Evolutionary conservation across 1,140 invertebrate species (phyloP).

Genomic region (Eriosoma lanigerum): DNA sequence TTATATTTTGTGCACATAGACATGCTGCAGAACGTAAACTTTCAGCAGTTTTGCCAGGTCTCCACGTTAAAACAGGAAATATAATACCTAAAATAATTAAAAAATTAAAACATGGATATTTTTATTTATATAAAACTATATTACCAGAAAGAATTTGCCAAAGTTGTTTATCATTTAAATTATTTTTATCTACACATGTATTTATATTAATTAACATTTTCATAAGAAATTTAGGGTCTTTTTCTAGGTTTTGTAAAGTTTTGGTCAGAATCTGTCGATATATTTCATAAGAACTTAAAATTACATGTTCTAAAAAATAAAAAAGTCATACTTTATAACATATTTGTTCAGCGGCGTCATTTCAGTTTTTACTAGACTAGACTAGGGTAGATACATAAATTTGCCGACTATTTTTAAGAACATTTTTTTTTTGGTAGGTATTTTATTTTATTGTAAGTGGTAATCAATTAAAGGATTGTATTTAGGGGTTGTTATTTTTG

Average conservation of each 20-base stretch:
- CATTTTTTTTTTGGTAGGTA: too few species aligned
- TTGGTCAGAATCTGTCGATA: constrained; percentile 19
- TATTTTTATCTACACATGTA: constrained; percentile 35
- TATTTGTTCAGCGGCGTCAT: too few species aligned
- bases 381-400: too few species aligned
- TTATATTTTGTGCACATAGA: constrained; percentile 65
- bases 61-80: constrained; percentile 76
- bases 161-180: constrained; percentile 34
- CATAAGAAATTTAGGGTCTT: constrained; percentile 39
- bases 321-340: not conserved
- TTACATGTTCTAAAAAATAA: constrained; percentile 14
- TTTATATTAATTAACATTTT: constrained; percentile 44
- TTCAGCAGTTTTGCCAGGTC: constrained; percentile 76
- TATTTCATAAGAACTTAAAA: constrained; percentile 19
- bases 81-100: constrained; percentile 65
- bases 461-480: too few species aligned
- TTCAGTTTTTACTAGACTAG: too few species aligned
- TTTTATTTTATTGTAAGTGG: too few species aligned
- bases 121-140: too few species aligned
- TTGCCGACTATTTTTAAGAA: too few species aligned
- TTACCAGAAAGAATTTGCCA: constrained; percentile 48
- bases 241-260: constrained; percentile 35
- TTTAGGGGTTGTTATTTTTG: too few species aligned
- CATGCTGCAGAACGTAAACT: constrained; percentile 77
- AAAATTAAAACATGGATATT: not conserved